Evolutionary conservation across 2,113 vertebrate species (phyloP), one percentile per base, ranked within the genome.

Genomic region (Oncorhynchus clarkii): DNA sequence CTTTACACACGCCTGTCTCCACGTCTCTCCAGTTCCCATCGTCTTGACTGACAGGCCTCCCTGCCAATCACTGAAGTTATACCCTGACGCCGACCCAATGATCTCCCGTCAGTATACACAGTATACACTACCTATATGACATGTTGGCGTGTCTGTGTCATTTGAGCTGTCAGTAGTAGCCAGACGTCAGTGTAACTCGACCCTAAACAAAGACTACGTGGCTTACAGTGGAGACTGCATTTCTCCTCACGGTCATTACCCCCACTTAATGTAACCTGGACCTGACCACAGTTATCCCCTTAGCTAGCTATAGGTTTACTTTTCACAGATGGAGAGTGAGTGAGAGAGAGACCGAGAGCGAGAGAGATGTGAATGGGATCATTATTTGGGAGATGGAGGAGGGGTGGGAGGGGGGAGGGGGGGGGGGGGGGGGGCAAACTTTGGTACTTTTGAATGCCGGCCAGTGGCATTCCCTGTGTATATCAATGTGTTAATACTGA

Each of bases 401-500:
- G 22, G 22, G 22, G 22, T 24, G 22, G 22, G 22, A 24, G 1
- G 24, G 24, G 24, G 24, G 24, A 1, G n/a, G 27, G 13, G 39
- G 34, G 6, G 27, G 7, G 39, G 24, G 78, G 70, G 22, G 12
- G 77, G 78, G 29, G 71, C 64, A 80, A 86, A 77, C 87, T 84
- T 87, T 89, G 86, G 88, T 88, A 85, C 86, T 85, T 69, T n/a
- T 70, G 85, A 77, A 85, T 70, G 82, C 70, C 39, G 39, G 82
- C 75, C 86, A 79, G 82, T 90, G 89, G 93, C 87, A 84, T 90
- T 89, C 88, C 93, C 92, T 86, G 84, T 94, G 91, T 94, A 91
- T 92, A 92, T 93, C 82, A 72, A 79, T 91, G 90, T 90, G 91
- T 94, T 93, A 90, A 93, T 94, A 93, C 84, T 87, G 89, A 93